A percentile compares a stretch with the other conserved stretches of the same genome.
phyloP scores from a whole-genome alignment of 2,113 vertebrate genomes.

The Gymnogyps californianus region DNA sequence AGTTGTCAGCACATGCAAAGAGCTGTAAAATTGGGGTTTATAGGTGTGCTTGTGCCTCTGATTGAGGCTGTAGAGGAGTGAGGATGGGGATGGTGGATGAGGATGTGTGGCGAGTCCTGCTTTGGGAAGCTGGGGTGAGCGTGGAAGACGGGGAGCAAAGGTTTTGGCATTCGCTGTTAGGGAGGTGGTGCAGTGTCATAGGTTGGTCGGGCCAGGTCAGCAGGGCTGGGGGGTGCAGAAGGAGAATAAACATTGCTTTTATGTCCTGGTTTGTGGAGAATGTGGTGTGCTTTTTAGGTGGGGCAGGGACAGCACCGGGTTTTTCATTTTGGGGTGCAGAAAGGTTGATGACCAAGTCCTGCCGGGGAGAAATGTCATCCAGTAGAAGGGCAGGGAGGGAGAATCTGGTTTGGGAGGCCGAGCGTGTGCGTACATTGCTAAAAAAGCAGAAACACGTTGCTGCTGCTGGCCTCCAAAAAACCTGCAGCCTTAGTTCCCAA shows the following conservation, averaged over 20 bases:
- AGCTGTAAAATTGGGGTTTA: background rate
- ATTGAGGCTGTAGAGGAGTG: background rate
- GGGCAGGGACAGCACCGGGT: background rate
- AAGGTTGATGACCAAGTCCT: background rate
- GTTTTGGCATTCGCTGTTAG: background rate
- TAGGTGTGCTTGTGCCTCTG: background rate
- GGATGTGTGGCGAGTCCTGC: fast-evolving
- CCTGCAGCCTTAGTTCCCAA: background rate
- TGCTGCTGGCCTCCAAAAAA: background rate
- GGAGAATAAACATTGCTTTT: background rate
- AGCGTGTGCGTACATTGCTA: fast-evolving
- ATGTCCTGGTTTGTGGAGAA: background rate
- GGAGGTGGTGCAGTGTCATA: background rate
- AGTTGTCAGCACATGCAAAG: background rate
- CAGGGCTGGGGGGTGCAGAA: background rate
- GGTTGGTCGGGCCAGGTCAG: background rate
- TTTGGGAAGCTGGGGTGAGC: background rate
- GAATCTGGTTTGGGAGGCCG: background rate
- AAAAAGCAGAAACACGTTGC: background rate
- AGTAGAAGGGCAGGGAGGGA: background rate
- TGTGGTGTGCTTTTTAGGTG: background rate
- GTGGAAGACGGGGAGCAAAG: background rate
- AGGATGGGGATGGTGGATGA: background rate
- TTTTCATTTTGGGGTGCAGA: background rate
- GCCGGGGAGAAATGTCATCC: background rate